Conservation (phyloP, 2,888 invertebrate genomes). For the Brenthis ino region DNA sequence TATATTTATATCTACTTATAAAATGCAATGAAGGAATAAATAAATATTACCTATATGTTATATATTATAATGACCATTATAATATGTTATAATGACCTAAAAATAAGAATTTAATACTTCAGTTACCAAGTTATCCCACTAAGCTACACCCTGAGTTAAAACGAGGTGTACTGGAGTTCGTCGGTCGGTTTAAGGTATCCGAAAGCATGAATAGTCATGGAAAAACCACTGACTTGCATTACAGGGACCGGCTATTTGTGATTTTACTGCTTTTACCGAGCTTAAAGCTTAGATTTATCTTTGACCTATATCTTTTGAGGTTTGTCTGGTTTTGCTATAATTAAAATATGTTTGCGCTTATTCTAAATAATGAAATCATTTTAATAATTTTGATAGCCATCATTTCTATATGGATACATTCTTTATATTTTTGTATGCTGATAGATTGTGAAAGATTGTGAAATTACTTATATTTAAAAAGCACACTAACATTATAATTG, state of each 20-base stretch:
- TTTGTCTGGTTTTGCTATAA: not conserved
- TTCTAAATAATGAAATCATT: too few relatives aligned
- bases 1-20: too few relatives aligned
- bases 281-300: conserved; percentile 31
- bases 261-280: conserved; percentile 42
- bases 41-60: too few relatives aligned
- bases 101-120: not conserved
- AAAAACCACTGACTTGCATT: conserved; percentile 67
- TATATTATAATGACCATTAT: too few relatives aligned
- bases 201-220: conserved; percentile 73
- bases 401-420: too few relatives aligned
- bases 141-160: conserved; percentile 3
- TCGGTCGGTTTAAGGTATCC: conserved; percentile 41
- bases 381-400: too few relatives aligned
- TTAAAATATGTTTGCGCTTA: too few relatives aligned
- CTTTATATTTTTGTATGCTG: too few relatives aligned
- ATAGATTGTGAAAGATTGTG: too few relatives aligned
- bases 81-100: not conserved
- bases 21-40: too few relatives aligned
- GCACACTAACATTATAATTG: too few relatives aligned
- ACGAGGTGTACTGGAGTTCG: conserved; percentile 20
- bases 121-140: conserved; percentile 16
- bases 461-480: too few relatives aligned
- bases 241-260: conserved; percentile 44
- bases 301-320: conserved; percentile 3